Evolutionary conservation across 2,797 vertebrate species (phyloP), one percentile per base, ranked within the genome.

Genomic region (Sorex maritimensis): DNA sequence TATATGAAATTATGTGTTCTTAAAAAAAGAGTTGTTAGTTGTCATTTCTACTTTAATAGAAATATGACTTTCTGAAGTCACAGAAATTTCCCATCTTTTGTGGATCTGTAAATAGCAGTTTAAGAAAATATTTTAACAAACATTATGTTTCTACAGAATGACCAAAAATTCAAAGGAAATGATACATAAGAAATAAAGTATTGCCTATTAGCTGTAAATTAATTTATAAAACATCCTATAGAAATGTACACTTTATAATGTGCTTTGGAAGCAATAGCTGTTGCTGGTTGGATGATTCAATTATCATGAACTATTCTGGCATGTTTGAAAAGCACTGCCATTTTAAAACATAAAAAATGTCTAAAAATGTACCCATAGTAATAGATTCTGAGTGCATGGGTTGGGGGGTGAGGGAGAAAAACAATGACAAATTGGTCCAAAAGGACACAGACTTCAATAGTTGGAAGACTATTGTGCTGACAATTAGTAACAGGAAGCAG

Each of bases 401-500:
- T 93, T 96, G 89, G 81, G 72, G 93, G 95, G 81, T 95, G 94
- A 94, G 96, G 71, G 93, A 96, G 87, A 96, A 84, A 94, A 77
- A 97, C 97, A 97, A 97, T 97, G 90, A 95, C 96, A 97, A 97
- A 96, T 96, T 93, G 97, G 97, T 96, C 96, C 82, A 88, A 95
- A 96, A 96, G 96, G 96, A 96, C 97, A 96, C 95, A 93, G 96
- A 95, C 96, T 95, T 96, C 94, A 96, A 73, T 95, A 93, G 94
- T 92, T 95, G 96, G 93, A 95, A 93, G 92, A 88, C 95, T 88
- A 97, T 97, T 97, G 96, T 97, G 94, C 97, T 93, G 91, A 96
- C 96, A 96, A 97, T 97, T 96, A 96, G 96, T 79, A 81, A 97
- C 91, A 97, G 97, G 97, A 97, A 97, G 97, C 94, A 92, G 95